Base-by-base conservation (phyloP, 23 tunicate genomes). In the Trididemnum miniatum region DNA sequence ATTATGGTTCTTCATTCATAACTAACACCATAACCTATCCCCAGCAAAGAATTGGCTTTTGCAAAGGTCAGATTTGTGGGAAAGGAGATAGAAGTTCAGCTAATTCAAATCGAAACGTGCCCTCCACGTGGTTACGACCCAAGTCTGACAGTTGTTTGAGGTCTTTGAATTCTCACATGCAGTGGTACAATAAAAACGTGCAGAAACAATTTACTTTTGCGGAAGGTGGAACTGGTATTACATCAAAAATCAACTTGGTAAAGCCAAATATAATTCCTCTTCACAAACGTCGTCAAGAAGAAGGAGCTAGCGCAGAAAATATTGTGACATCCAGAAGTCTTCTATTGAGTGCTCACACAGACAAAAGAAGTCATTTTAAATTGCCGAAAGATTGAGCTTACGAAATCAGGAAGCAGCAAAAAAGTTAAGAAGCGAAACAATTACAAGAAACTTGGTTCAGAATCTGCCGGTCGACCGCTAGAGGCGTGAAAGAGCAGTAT, bases 151-250 rank as follows among this genome's bases (percentile, higher is more conserved):
- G 39, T 31, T 5, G 38, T 37, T 24, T 31, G 37, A 30, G 75
- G 4, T 15, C 38, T 69, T 34, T 34, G 36, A 15, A 69, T 5
- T 34, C 75, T 30, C 75, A 34, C 31, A 27, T 29, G 5, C 37
- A 69, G n/a, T 69, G 75, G 75, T 32, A 69, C 31, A 69, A 69
- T 32, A 69, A 34, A n/a, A 69, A 33, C 75, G 2, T 31, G 4
- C 37, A 69, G 20, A 69, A 33, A 22, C 37, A 69, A 15, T 5
- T 69, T 5, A 30, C 38, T 69, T 69, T 69, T 24, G 39, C 37
- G 5, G 75, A 34, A 69, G 38, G 39, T 34, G 37, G 37, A 15
- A 30, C 75, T 27, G n/a, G 20, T 31, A 34, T 69, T 69, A 31
- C 37, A 69, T 5, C 75, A 4, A 69, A 31, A 69, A 15, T 69